Percentiles rank a stretch among this genome's conserved stretches.
phyloP scores from a whole-genome alignment of 2,888 invertebrate species.

The Cataglyphis livida region DNA sequence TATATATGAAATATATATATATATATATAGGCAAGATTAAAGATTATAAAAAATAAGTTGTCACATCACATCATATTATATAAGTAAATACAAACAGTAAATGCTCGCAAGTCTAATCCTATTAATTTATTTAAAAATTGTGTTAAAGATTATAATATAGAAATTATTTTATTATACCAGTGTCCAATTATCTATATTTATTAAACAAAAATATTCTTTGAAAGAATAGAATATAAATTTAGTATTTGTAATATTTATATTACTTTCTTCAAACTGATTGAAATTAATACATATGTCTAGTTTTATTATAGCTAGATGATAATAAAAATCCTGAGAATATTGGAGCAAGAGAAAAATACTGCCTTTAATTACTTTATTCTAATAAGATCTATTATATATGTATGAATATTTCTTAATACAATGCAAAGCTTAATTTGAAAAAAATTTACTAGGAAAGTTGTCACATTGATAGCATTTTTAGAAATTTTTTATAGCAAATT shows the following conservation, averaged over 20 bases:
- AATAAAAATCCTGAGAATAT: slow-evolving; percentile 1
- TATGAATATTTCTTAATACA: slow-evolving; percentile 22
- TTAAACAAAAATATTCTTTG: not conserved
- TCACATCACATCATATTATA: slow-evolving; percentile 3
- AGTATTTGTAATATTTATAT: not conserved
- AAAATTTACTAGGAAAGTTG: slow-evolving; percentile 18
- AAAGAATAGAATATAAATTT: slow-evolving; percentile 3
- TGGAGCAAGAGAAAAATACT: not conserved
- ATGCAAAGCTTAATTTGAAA: slow-evolving; percentile 20
- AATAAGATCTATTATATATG: slow-evolving; percentile 14
- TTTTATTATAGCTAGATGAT: not conserved
- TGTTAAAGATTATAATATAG: not conserved
- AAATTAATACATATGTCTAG: not conserved
- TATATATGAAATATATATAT: not conserved
- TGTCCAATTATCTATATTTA: not conserved
- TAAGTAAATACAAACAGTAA: not conserved
- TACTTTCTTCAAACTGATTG: not conserved
- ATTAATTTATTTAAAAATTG: not conserved
- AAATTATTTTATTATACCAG: slow-evolving; percentile 10
- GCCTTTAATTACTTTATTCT: not conserved
- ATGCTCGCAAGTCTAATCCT: not conserved
- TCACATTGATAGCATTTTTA: not conserved
- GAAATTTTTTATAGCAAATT: slow-evolving; percentile 22
- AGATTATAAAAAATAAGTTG: not conserved
- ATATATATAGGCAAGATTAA: not conserved